phyloP scores from a whole-genome alignment of 2,888 invertebrate species.

The Lepeophtheirus nordmannii region DNA sequence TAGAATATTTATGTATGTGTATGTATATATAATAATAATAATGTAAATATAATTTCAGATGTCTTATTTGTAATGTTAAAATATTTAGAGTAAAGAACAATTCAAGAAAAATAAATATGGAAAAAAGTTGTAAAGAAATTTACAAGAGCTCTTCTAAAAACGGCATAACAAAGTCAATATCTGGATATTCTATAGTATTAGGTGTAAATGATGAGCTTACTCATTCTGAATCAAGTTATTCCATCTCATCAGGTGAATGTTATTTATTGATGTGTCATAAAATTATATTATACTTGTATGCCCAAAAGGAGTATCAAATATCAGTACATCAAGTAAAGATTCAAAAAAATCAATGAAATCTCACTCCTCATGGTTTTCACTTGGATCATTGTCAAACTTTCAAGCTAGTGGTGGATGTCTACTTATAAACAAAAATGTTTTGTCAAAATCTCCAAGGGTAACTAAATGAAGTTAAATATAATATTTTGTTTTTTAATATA shows the following conservation, averaged over 20 bases:
- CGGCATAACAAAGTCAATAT: constrained; percentile 5
- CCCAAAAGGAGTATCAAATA: neutral
- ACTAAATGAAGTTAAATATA: too few relatives aligned
- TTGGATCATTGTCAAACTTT: constrained; percentile 20
- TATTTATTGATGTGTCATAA: neutral
- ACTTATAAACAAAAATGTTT: too few relatives aligned
- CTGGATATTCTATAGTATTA: constrained; percentile 10
- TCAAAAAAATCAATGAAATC: constrained; percentile 11
- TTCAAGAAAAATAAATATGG: neutral
- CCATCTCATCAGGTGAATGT: constrained; percentile 9
- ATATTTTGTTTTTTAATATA: too few relatives aligned
- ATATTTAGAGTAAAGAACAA: constrained; percentile 54
- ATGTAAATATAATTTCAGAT: constrained; percentile 33
- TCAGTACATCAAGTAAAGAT: constrained; percentile 14
- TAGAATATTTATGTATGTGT: too few relatives aligned
- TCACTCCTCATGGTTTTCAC: constrained; percentile 17
- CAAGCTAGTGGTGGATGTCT: neutral
- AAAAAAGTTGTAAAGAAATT: neutral
- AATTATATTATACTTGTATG: neutral
- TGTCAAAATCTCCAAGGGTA: too few relatives aligned
- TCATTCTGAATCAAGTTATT: neutral
- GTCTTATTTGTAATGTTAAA: constrained; percentile 82
- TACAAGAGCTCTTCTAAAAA: neutral
- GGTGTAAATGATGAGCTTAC: neutral
- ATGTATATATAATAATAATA: too few relatives aligned